A percentile compares a stretch with the other conserved stretches of the same genome.
These are phyloP conservation scores for Scaptomyza pallida DNA, from an alignment of 1,140 invertebrate genomes.

Conservation along the genomic window DNA sequence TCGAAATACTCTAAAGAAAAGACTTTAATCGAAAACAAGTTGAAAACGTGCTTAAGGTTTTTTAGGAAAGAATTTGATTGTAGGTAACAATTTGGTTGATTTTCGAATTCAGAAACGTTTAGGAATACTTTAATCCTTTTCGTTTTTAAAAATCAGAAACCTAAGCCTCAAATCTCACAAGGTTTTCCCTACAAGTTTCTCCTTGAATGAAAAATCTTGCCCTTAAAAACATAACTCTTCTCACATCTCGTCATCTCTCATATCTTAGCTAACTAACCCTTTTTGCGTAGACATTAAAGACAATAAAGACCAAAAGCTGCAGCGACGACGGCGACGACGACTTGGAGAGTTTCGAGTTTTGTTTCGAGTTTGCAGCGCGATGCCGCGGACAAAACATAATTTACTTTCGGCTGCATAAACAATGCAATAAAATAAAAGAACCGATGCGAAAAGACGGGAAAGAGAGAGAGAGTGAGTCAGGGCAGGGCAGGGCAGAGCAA, in stretches of 20 bases:
- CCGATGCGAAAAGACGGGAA: slow-evolving; percentile 40
- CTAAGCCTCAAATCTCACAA: too few species aligned
- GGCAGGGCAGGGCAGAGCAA: slow-evolving; percentile 3
- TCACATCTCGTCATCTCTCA: neutral
- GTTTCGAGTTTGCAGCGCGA: slow-evolving; percentile 38
- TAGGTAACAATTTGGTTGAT: too few species aligned
- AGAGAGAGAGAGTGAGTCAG: neutral
- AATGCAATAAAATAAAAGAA: slow-evolving; percentile 82
- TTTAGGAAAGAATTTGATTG: too few species aligned
- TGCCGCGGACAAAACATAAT: slow-evolving; percentile 71
- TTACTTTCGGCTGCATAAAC: slow-evolving; percentile 80
- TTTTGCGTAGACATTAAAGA: neutral
- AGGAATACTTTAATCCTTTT: too few species aligned
- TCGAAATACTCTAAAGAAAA: slow-evolving; percentile 34
- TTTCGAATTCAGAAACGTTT: too few species aligned
- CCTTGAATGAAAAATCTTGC: too few species aligned
- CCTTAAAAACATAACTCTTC: too few species aligned
- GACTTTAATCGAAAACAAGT: too few species aligned
- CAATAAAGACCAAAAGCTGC: slow-evolving; percentile 37
- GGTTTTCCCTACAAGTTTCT: neutral
- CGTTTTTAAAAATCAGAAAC: too few species aligned
- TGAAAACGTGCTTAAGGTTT: too few species aligned
- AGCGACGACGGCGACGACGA: slow-evolving; percentile 31
- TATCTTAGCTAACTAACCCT: slow-evolving; percentile 7
- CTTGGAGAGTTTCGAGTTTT: slow-evolving; percentile 31